Evolutionary conservation across 2,113 vertebrate species (phyloP), one percentile per base, ranked within the genome.

Genomic region (Rhea americana): DNA sequence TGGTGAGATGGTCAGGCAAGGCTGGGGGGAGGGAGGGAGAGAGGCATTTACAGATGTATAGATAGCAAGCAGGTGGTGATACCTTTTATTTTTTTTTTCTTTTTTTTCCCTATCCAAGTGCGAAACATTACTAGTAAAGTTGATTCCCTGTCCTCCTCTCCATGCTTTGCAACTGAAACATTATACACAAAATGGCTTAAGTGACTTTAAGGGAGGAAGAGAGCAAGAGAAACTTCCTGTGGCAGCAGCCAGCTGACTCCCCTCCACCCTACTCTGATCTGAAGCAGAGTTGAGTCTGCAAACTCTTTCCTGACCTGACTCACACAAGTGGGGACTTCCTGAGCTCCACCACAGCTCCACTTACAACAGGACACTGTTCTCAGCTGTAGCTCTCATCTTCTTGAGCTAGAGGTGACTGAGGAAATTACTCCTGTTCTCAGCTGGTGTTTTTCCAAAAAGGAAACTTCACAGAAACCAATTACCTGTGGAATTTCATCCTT

Each of bases 301-400:
- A 59, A 41, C 18, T 9, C 10, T 2, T 70, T 76, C 39, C 26
- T 81, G 50, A 32, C 1, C 1, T 22, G 12, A 20, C 0, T 1
- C 4, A 48, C 30, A 5, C 8, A 19, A 58, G 8, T 2, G 2
- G 28, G 37, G 62, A 48, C n/a, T 1, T 6, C 19, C 15, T 0
- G 1, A 55, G 14, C 6, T 70, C 45, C 21, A n/a, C 2, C 9
- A 32, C 9, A 65, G 28, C 37, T 59, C 21, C 0, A 0, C 0
- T 1, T 39, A 22, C 20, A 22, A 62, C 19, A 37, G 16, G 1
- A 1, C 16, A 5, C 13, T 7, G 28, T 21, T 18, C 35, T 39
- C 9, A 7, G 19, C 1, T 0, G 7, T 43, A 71, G 56, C 21
- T 59, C 45, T 19, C 1, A 0, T 37, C 39, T 28, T 16, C 39